phyloP scores from a whole-genome alignment of 1,140 invertebrate species.

The Paramacrobiotus metropolitanus region DNA sequence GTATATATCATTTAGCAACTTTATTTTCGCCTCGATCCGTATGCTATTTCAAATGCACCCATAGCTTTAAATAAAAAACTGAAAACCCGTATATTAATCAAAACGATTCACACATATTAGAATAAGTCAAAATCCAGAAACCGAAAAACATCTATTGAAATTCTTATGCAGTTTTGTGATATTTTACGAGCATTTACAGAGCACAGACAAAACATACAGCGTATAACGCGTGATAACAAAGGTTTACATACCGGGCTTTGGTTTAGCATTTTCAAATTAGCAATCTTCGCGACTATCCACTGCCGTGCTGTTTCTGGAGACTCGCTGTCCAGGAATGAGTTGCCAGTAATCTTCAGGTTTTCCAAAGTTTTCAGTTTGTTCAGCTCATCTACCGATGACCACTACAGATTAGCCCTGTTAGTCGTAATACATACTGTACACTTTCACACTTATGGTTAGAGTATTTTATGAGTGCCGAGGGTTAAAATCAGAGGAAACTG shows the following conservation, averaged over 20 bases:
- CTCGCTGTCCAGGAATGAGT: slow-evolving; percentile 41
- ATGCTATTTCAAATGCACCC: neutral
- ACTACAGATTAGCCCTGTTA: slow-evolving; percentile 29
- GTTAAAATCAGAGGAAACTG: slow-evolving; percentile 11
- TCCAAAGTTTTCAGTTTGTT: slow-evolving; percentile 45
- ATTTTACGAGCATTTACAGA: no score
- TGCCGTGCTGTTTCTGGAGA: slow-evolving; percentile 43
- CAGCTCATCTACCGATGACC: slow-evolving; percentile 51
- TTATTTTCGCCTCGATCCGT: no score
- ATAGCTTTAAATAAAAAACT: neutral
- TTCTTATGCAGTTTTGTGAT: no score
- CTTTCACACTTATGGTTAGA: no score
- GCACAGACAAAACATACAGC: no score
- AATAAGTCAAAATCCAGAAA: neutral
- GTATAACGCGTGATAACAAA: no score
- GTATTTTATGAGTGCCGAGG: no score
- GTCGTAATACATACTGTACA: slow-evolving; percentile 4
- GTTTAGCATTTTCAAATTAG: slow-evolving; percentile 25
- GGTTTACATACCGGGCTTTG: slow-evolving; percentile 16
- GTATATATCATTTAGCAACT: slow-evolving; percentile 2
- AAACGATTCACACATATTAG: neutral
- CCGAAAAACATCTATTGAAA: no score
- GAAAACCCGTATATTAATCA: neutral
- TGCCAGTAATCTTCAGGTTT: slow-evolving; percentile 43
- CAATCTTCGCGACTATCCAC: slow-evolving; percentile 45